phyloP scores from a whole-genome alignment of 2,888 invertebrate genomes.

The Kuschelorhynchus macadamiae region DNA sequence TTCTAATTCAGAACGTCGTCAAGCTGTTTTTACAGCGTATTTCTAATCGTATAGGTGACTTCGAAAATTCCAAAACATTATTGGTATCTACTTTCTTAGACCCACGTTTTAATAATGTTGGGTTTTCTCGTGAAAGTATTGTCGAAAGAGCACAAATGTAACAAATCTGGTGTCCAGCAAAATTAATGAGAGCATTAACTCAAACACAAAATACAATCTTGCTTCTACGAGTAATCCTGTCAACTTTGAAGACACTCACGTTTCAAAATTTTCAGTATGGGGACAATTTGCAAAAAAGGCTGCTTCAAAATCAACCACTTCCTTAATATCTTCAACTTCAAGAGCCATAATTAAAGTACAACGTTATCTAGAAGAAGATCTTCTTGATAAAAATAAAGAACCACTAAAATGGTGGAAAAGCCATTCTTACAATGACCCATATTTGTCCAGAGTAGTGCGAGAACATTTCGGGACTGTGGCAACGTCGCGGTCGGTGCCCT shows the following conservation, averaged over 20 bases:
- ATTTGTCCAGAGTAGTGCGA: background rate
- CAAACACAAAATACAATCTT: too few species aligned
- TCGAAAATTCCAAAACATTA: too few species aligned
- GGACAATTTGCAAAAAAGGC: conserved; percentile 12
- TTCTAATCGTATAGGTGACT: too few species aligned
- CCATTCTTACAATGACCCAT: background rate
- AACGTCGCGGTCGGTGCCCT: conserved; percentile 23
- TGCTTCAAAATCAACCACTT: background rate
- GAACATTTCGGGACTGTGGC: background rate
- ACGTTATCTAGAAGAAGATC: conserved; percentile 7
- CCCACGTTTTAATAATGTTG: too few species aligned
- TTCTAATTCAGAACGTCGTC: background rate
- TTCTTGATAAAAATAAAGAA: conserved; percentile 16
- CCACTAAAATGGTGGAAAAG: conserved; percentile 12
- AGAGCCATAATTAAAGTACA: conserved; percentile 18
- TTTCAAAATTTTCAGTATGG: conserved; percentile 12
- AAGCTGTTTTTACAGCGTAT: background rate
- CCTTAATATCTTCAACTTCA: background rate
- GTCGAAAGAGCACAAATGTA: too few species aligned
- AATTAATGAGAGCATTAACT: too few species aligned
- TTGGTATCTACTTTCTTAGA: too few species aligned
- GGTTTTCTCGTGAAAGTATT: too few species aligned
- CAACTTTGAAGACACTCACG: background rate
- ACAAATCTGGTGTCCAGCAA: too few species aligned
- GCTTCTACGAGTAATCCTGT: too few species aligned